Evolutionary conservation across 2,113 vertebrate genomes (phyloP), one percentile per base, ranked within the genome.

Genomic region (Pipa parva): DNA sequence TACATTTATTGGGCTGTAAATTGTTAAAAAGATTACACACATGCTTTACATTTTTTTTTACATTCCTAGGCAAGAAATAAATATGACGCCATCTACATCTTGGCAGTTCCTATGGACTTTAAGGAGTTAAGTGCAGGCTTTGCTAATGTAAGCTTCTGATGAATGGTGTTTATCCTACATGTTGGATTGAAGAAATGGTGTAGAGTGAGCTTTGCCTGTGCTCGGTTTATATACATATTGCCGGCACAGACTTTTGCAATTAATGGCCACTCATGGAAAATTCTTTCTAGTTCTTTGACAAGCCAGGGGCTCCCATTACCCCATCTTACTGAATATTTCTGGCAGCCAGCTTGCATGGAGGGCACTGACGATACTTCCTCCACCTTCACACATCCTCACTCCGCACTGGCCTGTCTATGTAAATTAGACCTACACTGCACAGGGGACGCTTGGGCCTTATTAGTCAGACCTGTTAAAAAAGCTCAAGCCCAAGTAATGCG

Each of bases 221-320:
- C 48, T 52, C 29, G 49, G 66, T 69, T 69, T 61, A 69, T 69
- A 54, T 61, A 45, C 66, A 52, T 69, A 69, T 61, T 52, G 65
- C 65, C 59, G 57, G 31, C 20, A 69, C 57, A 69, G 66, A 69
- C 66, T 69, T 48, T 24, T 61, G 66, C 66, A 69, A 69, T 69
- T 69, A 69, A 69, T 52, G 66, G 59, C 57, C 49, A 61, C 58
- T 69, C 57, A 61, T 69, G 66, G 66, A 69, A 69, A 69, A 69
- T 69, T 69, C 57, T 21, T 69, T 69, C 58, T 59, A 25, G 21
- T 45, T 59, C 55, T 61, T 26, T 69, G 66, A 69, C 66, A 69
- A 54, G 57, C 58, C 18, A 54, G 57, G 66, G 57, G 57, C 66
- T 69, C 57, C 58, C 57, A 51, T 58, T 51, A 51, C 65, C 56